A percentile compares a stretch with the other conserved stretches of the same genome.
These are phyloP conservation scores for Calliopum simillimum DNA, from an alignment of 2,888 invertebrate species.

Conservation along the genomic window DNA sequence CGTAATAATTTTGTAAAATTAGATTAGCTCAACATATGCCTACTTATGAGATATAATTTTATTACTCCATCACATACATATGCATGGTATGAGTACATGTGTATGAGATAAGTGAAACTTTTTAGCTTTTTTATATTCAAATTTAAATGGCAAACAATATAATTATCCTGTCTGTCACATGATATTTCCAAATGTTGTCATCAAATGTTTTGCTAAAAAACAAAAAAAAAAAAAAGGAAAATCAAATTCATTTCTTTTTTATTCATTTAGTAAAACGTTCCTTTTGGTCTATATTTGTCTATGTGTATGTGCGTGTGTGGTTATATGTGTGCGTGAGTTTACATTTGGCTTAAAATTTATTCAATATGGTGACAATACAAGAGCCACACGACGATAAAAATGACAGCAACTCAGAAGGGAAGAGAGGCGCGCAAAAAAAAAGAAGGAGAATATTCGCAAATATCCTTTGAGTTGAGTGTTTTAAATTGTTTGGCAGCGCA, in stretches of 20 bases:
- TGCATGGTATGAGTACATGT: too few relatives aligned
- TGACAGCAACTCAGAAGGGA: conserved; percentile 27
- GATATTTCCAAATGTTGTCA: conserved; percentile 44
- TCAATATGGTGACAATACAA: conserved; percentile 47
- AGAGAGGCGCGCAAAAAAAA: conserved; percentile 27
- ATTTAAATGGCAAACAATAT: conserved; percentile 52
- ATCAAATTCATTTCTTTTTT: conserved; percentile 21
- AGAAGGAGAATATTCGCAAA: conserved; percentile 37
- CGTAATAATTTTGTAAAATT: too few relatives aligned
- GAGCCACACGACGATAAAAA: conserved; percentile 20
- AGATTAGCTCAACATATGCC: too few relatives aligned
- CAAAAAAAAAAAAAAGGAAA: too few relatives aligned
- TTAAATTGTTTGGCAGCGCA: conserved; percentile 40
- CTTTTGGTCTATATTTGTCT: conserved; percentile 22
- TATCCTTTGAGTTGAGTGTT: conserved; percentile 38
- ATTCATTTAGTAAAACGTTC: neutral
- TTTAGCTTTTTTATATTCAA: conserved; percentile 59
- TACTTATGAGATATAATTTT: too few relatives aligned
- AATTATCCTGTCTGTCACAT: conserved; percentile 56
- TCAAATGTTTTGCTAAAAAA: conserved; percentile 16
- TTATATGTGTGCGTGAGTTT: neutral
- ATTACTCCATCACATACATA: too few relatives aligned
- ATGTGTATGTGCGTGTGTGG: conserved; percentile 7
- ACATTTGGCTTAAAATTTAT: conserved; percentile 44
- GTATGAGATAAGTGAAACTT: neutral